Percentiles rank a stretch among this genome's conserved stretches.
phyloP scores from a whole-genome alignment of 2,888 invertebrate genomes.

The Tenthredo mesomela region DNA sequence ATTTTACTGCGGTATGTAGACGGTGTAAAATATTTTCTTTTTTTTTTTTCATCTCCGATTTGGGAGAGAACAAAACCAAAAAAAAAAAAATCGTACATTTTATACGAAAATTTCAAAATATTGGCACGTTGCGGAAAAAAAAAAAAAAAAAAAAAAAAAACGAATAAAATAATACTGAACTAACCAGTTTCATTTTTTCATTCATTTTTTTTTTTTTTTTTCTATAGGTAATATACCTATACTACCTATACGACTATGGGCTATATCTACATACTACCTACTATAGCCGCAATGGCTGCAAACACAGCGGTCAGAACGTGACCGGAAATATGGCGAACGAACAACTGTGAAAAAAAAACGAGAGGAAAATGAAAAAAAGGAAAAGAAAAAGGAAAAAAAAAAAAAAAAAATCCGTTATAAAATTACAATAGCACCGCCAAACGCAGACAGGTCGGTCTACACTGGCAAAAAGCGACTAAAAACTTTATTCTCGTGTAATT shows the following conservation, averaged over 20 bases:
- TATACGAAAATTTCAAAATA: too few species aligned
- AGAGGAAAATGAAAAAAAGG: background rate
- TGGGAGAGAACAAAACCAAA: too few species aligned
- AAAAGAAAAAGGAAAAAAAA: background rate
- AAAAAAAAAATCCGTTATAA: background rate
- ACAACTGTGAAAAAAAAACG: background rate
- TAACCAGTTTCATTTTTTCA: background rate
- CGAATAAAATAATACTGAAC: too few species aligned
- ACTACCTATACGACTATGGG: too few species aligned
- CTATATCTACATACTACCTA: background rate
- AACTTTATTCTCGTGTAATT: slow-evolving; percentile 18
- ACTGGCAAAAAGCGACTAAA: background rate
- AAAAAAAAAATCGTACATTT: too few species aligned
- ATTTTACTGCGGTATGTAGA: too few species aligned
- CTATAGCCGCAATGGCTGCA: background rate
- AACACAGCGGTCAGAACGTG: slow-evolving; percentile 19
- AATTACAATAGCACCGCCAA: slow-evolving; percentile 41
- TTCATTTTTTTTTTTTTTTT: background rate
- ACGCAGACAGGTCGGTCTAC: slow-evolving; percentile 1
- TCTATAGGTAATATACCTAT: background rate
- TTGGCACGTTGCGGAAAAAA: too few species aligned
- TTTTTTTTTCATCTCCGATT: too few species aligned
- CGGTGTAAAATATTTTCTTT: too few species aligned
- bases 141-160: too few species aligned
- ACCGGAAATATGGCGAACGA: slow-evolving; percentile 45